Evolutionary conservation across 53 echinoderm and acorn worm species (phyloP).

Genomic region (Arbacia lixula): DNA sequence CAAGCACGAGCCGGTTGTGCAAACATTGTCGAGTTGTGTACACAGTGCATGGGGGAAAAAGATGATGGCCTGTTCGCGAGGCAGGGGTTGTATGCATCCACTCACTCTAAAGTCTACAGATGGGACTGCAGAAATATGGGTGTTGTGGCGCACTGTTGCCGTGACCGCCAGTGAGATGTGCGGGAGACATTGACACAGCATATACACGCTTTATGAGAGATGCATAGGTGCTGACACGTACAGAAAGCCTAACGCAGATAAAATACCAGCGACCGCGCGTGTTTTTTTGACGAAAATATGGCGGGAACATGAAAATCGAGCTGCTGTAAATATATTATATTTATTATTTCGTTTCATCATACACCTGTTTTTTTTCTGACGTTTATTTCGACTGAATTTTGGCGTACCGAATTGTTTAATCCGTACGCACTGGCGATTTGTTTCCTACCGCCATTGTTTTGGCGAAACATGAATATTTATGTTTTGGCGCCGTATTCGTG

Average conservation of each 20-base stretch:
- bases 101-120: constrained; percentile 5
- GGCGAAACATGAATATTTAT: too few species aligned
- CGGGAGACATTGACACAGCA: too few species aligned
- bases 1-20: constrained; percentile 37
- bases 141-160: constrained; percentile 5
- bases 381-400: too few species aligned
- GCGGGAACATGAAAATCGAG: constrained; percentile 5
- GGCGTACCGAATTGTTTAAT: too few species aligned
- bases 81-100: neutral
- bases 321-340: too few species aligned
- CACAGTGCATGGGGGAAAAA: constrained; percentile 10
- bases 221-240: constrained; percentile 39
- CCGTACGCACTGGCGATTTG: too few species aligned
- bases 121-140: constrained; percentile 30
- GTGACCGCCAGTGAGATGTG: constrained; percentile 12
- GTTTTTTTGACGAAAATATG: constrained; percentile 1
- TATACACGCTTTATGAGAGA: neutral
- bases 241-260: too few species aligned
- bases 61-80: neutral
- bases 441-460: too few species aligned
- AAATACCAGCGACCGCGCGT: too few species aligned
- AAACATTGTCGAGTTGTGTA: constrained; percentile 51
- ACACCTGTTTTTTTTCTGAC: too few species aligned
- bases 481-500: too few species aligned
- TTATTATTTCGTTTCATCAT: too few species aligned